Evolutionary conservation across 2,113 vertebrate genomes (phyloP).

Genomic region (Psittacus erithacus): DNA sequence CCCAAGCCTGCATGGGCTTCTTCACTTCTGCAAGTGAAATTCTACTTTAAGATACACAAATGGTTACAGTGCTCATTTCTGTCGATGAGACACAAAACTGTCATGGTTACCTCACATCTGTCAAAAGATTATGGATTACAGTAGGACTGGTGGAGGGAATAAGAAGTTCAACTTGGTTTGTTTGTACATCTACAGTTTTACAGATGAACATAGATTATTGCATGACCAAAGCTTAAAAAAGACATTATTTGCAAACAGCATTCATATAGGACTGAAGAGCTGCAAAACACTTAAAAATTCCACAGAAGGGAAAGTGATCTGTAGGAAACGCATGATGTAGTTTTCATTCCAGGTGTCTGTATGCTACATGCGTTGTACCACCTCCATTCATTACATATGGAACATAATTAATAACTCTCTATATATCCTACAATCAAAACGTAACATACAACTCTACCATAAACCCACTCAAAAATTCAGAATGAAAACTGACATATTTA

Average conservation of each 20-base stretch:
- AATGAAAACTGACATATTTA: neutral
- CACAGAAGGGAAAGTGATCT: neutral
- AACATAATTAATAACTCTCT: neutral
- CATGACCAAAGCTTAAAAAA: neutral
- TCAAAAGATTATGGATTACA: neutral
- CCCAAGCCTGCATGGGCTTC: neutral
- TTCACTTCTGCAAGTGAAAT: neutral
- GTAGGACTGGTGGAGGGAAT: neutral
- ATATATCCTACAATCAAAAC: neutral
- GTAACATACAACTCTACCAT: neutral
- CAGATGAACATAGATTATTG: neutral
- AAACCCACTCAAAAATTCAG: neutral
- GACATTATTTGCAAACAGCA: neutral
- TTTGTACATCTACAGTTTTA: neutral
- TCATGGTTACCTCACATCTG: neutral
- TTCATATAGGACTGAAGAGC: neutral
- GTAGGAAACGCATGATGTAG: neutral
- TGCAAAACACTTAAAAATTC: neutral
- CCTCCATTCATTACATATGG: neutral
- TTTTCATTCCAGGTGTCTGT: neutral
- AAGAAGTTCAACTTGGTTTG: neutral
- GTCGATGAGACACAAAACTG: neutral
- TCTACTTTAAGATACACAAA: neutral
- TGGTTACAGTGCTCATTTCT: neutral
- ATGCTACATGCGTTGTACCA: neutral